These are phyloP conservation scores for Lasioglossum malachurum DNA, from an alignment of 2,888 invertebrate genomes.

Conservation along the genomic window DNA sequence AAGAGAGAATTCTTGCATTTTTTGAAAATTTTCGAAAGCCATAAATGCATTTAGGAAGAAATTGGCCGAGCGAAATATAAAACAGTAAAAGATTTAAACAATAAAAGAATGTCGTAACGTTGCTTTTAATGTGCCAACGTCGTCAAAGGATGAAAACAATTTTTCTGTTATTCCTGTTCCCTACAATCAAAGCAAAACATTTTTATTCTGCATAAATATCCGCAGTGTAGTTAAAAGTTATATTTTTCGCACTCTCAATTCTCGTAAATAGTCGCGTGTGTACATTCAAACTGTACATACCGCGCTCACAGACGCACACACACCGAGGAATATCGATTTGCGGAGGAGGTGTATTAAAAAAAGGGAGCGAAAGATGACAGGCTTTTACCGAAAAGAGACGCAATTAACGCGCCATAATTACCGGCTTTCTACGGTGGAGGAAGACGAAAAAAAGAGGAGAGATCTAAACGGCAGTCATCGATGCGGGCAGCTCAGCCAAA, in stretches of 20 bases:
- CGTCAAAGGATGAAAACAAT: too few relatives aligned
- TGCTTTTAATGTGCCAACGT: too few relatives aligned
- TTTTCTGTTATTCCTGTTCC: too few relatives aligned
- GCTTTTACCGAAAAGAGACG: slow-evolving; percentile 7
- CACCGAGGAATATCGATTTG: background rate
- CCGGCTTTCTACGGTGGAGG: background rate
- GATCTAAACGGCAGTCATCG: background rate
- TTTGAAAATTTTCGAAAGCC: too few relatives aligned
- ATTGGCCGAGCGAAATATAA: too few relatives aligned
- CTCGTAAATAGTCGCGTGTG: background rate
- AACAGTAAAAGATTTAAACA: too few relatives aligned
- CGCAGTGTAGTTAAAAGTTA: too few relatives aligned
- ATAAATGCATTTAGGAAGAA: too few relatives aligned
- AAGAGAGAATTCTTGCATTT: too few relatives aligned
- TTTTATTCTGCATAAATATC: too few relatives aligned
- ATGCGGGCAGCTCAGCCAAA: background rate
- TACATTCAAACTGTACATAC: background rate
- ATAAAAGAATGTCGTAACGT: too few relatives aligned
- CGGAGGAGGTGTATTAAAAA: background rate
- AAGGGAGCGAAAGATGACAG: background rate
- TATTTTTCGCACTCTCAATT: background rate
- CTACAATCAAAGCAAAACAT: too few relatives aligned
- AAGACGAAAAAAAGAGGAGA: background rate
- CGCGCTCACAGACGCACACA: background rate
- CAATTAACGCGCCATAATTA: slow-evolving; percentile 6